These are phyloP conservation scores for Tenodera sinensis DNA, from an alignment of 2,888 invertebrate genomes.

Conservation along the genomic window DNA sequence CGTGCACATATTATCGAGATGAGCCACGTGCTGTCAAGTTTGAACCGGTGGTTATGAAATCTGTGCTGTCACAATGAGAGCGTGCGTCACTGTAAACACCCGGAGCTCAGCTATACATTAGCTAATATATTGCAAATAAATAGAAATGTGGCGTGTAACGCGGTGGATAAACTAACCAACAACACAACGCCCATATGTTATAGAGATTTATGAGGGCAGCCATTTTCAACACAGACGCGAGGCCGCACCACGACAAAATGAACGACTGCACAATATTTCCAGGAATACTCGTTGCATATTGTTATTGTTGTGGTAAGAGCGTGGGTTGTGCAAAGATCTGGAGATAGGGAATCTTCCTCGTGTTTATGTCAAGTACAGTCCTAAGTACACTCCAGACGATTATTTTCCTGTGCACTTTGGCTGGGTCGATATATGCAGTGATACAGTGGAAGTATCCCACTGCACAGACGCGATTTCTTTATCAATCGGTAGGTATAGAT, in stretches of 20 bases:
- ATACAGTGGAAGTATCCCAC: too few relatives aligned
- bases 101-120: background rate
- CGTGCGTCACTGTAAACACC: background rate
- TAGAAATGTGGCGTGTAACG: background rate
- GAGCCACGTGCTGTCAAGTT: background rate
- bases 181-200: background rate
- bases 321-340: background rate
- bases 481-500: too few relatives aligned
- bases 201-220: background rate
- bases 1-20: background rate
- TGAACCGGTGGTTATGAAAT: background rate
- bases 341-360: background rate
- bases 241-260: background rate
- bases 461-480: too few relatives aligned
- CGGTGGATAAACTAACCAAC: background rate
- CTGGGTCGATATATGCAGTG: too few relatives aligned
- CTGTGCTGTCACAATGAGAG: background rate
- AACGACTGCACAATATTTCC: background rate
- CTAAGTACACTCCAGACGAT: too few relatives aligned
- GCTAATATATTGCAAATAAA: background rate
- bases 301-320: background rate
- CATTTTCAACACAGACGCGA: background rate
- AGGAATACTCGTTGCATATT: background rate
- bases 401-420: too few relatives aligned
- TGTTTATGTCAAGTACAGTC: background rate